Base-by-base conservation (phyloP, 2,888 invertebrate species). In the Azorinus chamasolen region DNA sequence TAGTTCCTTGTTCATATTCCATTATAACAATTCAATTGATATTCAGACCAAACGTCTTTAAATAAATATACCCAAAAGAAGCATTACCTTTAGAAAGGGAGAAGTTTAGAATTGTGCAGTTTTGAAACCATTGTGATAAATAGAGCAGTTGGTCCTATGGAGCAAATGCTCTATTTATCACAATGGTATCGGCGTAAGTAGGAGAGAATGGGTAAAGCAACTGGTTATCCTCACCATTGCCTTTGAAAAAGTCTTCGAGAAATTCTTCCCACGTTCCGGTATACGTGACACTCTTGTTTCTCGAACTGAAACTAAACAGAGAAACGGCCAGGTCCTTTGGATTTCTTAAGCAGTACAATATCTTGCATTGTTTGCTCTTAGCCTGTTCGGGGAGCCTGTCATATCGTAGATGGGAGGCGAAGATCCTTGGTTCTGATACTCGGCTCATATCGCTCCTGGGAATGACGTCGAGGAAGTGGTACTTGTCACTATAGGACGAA, bases 321-420 rank as follows among this genome's bases (percentile, higher is more conserved):
- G 70, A 70, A 5, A 70, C 63, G 5, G 63, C 62, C 37, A 70
- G 3, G 27, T 70, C 70, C 32, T 70, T 70, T 24, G 70, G 70
- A 63, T 70, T 70, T 70, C 70, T 45, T 50, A 70, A 43, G 48
- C 55, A 51, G 27, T 70, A 70, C 12, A 70, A 55, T 8, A 70
- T 41, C 32, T 70, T 70, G 12, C 53, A 59, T 3, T 46, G 46
- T 0, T 51, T 59, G 43, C 24, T 43, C 18, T 53, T 51, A 22
- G 53, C 51, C 53, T 54, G 20, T 27, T 70, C 63, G 32, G 63
- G 70, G 50, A 70, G 55, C 27, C 57, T 62, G 37, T 57, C 54
- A 39, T 48, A 70, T 39, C 63, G 12, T 24, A 63, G 22, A 39
- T 70, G 70, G 12, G 63, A 50, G 8, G 32, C 43, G 39, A 70